These are phyloP conservation scores for Vanessa cardui DNA, from an alignment of 2,888 invertebrate species.

Conservation along the genomic window DNA sequence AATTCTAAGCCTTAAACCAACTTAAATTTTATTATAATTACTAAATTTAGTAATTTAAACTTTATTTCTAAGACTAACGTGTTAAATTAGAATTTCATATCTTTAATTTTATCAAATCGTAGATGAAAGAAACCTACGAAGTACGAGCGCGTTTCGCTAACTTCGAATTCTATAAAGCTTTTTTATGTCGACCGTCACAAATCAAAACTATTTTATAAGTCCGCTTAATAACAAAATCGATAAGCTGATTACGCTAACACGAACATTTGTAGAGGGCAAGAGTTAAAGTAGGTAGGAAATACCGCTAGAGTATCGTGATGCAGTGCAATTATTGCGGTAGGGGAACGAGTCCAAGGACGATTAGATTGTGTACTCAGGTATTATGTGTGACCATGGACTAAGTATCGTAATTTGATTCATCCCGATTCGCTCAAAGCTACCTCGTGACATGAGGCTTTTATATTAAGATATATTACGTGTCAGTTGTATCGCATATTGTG, in stretches of 20 bases:
- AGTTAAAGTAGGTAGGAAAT: conserved; percentile 47
- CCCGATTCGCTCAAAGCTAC: background rate
- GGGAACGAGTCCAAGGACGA: conserved; percentile 75
- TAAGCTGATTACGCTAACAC: conserved; percentile 48
- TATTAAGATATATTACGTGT: no score
- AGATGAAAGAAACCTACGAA: no score
- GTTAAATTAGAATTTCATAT: no score
- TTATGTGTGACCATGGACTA: conserved; percentile 27
- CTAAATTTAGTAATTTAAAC: no score
- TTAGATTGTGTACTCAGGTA: conserved; percentile 28
- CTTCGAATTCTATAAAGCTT: conserved; percentile 20
- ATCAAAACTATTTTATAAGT: conserved; percentile 43
- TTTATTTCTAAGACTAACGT: no score
- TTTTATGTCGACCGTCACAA: conserved; percentile 19
- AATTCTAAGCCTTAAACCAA: no score
- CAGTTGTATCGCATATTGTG: no score
- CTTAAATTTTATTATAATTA: no score
- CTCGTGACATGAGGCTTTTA: no score
- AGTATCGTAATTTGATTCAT: background rate
- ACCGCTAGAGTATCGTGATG: conserved; percentile 65
- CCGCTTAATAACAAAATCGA: conserved; percentile 50
- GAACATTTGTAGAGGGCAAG: conserved; percentile 43
- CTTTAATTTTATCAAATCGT: no score
- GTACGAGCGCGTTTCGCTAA: background rate
- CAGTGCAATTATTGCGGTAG: conserved; percentile 70